Percentiles rank a stretch among this genome's conserved stretches.
Evolutionary conservation across 2,113 vertebrate genomes (phyloP).

Genomic region (Uria lomvia): DNA sequence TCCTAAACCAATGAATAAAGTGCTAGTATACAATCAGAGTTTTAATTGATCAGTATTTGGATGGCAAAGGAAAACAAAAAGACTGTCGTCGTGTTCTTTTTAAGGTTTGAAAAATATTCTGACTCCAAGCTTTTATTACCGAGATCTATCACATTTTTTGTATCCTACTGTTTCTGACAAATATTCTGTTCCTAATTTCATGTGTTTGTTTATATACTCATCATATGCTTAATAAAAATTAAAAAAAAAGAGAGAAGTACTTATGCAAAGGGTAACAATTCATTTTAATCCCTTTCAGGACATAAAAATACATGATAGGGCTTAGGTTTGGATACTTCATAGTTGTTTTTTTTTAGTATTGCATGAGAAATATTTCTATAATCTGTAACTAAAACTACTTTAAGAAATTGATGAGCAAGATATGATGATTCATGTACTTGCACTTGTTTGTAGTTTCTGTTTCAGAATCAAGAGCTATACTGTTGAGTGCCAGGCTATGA

Average conservation of each 20-base stretch:
- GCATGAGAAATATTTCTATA: not conserved
- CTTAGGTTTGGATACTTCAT: not conserved
- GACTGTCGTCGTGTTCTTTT: conserved; percentile 70
- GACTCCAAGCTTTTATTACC: conserved; percentile 24
- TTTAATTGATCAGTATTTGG: conserved; percentile 57
- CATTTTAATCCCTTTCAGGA: not conserved
- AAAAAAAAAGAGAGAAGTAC: not conserved
- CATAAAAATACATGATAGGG: not conserved
- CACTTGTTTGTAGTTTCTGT: not conserved
- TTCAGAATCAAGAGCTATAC: not conserved
- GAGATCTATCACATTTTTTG: conserved; percentile 53
- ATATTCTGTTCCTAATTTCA: not conserved
- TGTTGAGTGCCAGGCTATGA: not conserved
- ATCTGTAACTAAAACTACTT: not conserved
- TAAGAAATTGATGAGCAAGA: not conserved
- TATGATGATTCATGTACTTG: not conserved
- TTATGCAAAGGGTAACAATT: not conserved
- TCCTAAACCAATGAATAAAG: conserved; percentile 70
- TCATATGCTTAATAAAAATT: not conserved
- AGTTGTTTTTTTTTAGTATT: not conserved
- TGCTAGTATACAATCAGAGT: conserved; percentile 65
- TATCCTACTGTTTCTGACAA: not conserved
- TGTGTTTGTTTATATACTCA: not conserved
- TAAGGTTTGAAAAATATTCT: conserved; percentile 58
- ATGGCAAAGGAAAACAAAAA: conserved; percentile 53